Conservation (phyloP, 2,797 vertebrate species). For the Threskiornis aethiopicus region DNA sequence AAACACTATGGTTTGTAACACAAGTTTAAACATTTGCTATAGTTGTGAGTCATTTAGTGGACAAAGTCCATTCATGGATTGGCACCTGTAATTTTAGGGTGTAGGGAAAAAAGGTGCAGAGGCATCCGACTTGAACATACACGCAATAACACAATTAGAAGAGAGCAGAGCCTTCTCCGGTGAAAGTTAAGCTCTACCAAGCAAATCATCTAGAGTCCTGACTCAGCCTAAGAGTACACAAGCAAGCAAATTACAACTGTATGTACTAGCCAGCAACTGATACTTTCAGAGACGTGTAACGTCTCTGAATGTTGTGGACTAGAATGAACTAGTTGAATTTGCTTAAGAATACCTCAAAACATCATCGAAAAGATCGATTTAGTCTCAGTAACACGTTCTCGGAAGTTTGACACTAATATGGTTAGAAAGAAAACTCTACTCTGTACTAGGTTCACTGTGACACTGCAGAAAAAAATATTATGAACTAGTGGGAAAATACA, state of each 20-base stretch:
- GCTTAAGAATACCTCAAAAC: background rate
- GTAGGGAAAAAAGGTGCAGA: background rate
- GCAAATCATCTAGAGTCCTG: background rate
- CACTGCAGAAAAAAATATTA: background rate
- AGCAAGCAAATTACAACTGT: background rate
- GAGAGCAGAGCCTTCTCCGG: background rate
- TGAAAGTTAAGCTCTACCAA: background rate
- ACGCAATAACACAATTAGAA: too few species aligned
- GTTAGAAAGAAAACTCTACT: background rate
- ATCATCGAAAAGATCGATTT: background rate
- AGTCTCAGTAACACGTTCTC: background rate
- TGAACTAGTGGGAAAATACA: background rate
- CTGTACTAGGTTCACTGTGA: background rate
- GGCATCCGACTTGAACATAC: background rate
- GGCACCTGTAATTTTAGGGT: background rate
- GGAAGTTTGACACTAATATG: background rate
- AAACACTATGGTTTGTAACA: background rate
- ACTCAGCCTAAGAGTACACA: background rate
- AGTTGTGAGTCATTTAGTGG: background rate
- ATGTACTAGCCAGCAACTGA: background rate
- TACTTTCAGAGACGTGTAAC: background rate
- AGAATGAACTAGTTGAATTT: background rate
- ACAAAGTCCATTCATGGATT: background rate
- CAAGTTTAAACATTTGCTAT: background rate
- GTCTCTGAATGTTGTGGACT: background rate